Evolutionary conservation across 2,113 vertebrate genomes (phyloP).

Genomic region (Lanius collurio): DNA sequence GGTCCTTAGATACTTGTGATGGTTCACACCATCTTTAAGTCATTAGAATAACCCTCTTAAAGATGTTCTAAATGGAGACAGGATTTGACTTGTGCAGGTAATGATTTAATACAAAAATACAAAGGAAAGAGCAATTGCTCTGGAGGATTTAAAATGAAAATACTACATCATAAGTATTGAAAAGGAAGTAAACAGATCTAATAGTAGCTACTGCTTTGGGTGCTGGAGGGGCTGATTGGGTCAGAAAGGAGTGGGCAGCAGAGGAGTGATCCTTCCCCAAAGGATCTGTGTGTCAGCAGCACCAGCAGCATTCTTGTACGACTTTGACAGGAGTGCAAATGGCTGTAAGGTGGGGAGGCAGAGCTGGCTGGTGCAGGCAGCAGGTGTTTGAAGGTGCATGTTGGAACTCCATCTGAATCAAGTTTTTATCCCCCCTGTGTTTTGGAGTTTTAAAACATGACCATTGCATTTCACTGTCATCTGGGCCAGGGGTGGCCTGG

Average conservation of each 20-base stretch:
- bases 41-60: slow-evolving; percentile 59
- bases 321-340: not conserved
- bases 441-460: not conserved
- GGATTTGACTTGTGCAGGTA: slow-evolving; percentile 48
- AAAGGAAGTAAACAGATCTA: not conserved
- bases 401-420: not conserved
- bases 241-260: not conserved
- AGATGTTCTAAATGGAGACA: slow-evolving; percentile 38
- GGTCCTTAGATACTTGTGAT: not conserved
- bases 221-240: not conserved
- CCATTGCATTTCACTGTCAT: not conserved
- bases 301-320: not conserved
- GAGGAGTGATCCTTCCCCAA: not conserved
- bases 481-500: fast-evolving
- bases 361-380: not conserved
- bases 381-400: not conserved
- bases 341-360: not conserved
- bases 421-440: fast-evolving
- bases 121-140: not conserved
- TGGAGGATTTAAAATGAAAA: not conserved
- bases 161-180: not conserved
- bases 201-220: not conserved
- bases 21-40: slow-evolving; percentile 20
- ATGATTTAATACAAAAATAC: slow-evolving; percentile 28
- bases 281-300: not conserved